Percentiles rank a stretch among this genome's conserved stretches.
phyloP scores from a whole-genome alignment of 2,888 invertebrate genomes.

The Cheilosia impressa region DNA sequence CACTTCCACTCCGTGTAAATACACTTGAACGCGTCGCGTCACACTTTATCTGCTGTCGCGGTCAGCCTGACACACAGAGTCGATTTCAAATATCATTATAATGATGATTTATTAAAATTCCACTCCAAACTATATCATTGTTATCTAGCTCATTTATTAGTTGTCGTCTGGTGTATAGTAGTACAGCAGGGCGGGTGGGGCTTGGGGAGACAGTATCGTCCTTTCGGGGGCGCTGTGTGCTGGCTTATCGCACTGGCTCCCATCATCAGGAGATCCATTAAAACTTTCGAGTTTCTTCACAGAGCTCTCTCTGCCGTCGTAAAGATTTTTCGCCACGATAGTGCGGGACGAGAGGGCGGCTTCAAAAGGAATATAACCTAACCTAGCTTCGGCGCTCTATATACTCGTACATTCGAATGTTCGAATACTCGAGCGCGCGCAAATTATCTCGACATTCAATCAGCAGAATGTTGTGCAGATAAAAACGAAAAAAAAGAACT shows the following conservation, averaged over 20 bases:
- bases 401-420: not conserved
- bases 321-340: slow-evolving; percentile 53
- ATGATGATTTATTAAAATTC: slow-evolving; percentile 75
- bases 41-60: slow-evolving; percentile 55
- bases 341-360: slow-evolving; percentile 4
- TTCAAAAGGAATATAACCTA: slow-evolving; percentile 15
- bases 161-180: slow-evolving; percentile 50
- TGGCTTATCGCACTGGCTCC: slow-evolving; percentile 58
- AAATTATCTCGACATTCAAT: slow-evolving; percentile 68
- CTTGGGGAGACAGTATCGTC: slow-evolving; percentile 32
- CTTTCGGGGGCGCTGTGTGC: slow-evolving; percentile 38
- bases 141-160: slow-evolving; percentile 75
- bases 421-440: slow-evolving; percentile 46
- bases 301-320: slow-evolving; percentile 46
- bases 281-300: slow-evolving; percentile 58
- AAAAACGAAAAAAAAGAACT: slow-evolving; percentile 44
- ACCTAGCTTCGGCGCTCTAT: slow-evolving; percentile 20
- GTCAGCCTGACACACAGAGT: slow-evolving; percentile 41
- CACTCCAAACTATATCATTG: slow-evolving; percentile 73
- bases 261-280: slow-evolving; percentile 66
- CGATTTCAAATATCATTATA: slow-evolving; percentile 70
- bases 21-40: slow-evolving; percentile 46
- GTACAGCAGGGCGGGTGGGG: not conserved
- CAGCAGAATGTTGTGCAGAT: slow-evolving; percentile 67
- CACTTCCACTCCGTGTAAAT: not conserved